Evolutionary conservation across 37 sponge, comb jelly and placozoan genomes (phyloP), one percentile per base, ranked within the genome.

Genomic region (Tethya wilhelma): DNA sequence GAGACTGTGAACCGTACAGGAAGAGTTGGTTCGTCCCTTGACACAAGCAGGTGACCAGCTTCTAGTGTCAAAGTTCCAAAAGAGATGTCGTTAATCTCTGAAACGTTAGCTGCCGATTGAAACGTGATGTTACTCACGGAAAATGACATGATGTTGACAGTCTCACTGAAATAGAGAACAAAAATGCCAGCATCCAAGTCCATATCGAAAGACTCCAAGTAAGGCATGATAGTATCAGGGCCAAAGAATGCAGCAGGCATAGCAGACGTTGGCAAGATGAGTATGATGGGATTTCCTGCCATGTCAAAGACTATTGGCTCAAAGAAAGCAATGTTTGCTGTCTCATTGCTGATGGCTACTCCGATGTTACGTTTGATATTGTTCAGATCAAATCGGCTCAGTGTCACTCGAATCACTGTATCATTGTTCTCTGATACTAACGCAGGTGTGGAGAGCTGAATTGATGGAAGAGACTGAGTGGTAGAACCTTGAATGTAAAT

Each of bases 161-260:
- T 80, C 67, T 96, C 96, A 65, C 90, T 86, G 59, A 96, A 93
- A 42, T 65, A 73, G 14, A 96, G 83, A 4, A 75, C 59, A 38
- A 96, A 53, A 7, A n/a, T 60, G 59, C 93, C 96, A 0, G 59
- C 28, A 55, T 96, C 73, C 71, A 96, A 53, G 31, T 96, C 90
- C 30, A 96, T 38, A 66, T 84, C 81, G 56, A 90, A 90, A 22
- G 30, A 40, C 55, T 89, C 91, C 42, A 93, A 40, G 0, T 90
- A 69, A 44, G 96, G 96, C 26, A 71, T 32, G 1, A 25, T 46
- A 0, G 78, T 55, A 70, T 96, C 96, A 64, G 31, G 56, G 37
- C 23, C 45, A 36, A 87, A 90, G 40, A 34, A 28, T 2, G 30
- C 40, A 22, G 67, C 88, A 64, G 42, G 22, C 14, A 80, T 0